Evolutionary conservation across 2,113 vertebrate genomes (phyloP).

Genomic region (Chiloscyllium plagiosum): DNA sequence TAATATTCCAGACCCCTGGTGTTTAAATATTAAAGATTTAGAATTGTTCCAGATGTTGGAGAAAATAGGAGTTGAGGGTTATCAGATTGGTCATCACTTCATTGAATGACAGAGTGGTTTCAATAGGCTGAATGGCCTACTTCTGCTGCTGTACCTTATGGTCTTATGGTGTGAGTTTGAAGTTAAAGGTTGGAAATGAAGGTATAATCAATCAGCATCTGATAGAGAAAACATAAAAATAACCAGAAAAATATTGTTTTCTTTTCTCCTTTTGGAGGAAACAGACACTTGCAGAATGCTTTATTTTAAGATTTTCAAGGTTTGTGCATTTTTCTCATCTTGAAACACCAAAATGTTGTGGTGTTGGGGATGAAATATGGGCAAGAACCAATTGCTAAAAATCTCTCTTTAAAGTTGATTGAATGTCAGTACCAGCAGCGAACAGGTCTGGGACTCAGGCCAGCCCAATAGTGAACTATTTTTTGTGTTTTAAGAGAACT

Average conservation of each 20-base stretch:
- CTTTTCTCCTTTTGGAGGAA: background rate
- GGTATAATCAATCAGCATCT: background rate
- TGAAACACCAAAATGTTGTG: background rate
- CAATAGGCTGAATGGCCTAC: too few species aligned
- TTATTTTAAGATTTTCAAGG: background rate
- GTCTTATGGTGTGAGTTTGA: background rate
- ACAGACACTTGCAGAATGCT: background rate
- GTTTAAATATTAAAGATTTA: background rate
- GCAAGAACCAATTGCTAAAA: background rate
- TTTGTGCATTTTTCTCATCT: background rate
- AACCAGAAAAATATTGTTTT: background rate
- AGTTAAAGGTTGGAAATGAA: background rate
- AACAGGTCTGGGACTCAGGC: background rate
- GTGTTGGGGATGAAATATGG: background rate
- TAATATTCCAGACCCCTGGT: background rate
- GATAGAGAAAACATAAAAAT: background rate
- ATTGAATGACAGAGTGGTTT: too few species aligned
- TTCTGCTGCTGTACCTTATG: too few species aligned
- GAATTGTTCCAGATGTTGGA: background rate
- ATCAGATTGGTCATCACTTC: too few species aligned
- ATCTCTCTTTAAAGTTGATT: background rate
- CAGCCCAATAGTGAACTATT: background rate
- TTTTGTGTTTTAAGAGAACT: background rate
- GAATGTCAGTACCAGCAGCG: background rate
- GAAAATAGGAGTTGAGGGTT: too few species aligned